Evolutionary conservation across 2,113 vertebrate genomes (phyloP).

Genomic region (Nanger granti): DNA sequence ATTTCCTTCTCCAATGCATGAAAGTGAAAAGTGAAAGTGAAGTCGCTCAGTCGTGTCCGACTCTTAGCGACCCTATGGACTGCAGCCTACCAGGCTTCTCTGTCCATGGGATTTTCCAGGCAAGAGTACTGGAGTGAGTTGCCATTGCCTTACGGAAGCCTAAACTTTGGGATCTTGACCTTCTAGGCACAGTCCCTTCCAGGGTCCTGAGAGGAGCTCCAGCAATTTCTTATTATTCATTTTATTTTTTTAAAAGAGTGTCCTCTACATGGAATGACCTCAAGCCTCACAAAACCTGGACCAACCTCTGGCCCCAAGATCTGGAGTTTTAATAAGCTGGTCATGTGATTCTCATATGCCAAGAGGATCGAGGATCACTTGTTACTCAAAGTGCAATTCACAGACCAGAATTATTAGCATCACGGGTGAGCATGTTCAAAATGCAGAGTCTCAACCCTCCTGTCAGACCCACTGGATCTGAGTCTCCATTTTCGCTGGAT

Average conservation of each 20-base stretch:
- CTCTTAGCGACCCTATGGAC: too few relatives aligned
- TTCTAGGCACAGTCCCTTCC: background rate
- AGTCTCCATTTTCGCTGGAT: background rate
- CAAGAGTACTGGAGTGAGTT: too few relatives aligned
- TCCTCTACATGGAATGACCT: background rate
- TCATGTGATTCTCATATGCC: background rate
- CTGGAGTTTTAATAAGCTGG: background rate
- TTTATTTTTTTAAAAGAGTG: background rate
- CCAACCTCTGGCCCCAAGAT: background rate
- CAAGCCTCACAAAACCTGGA: background rate
- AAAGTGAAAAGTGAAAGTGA: too few relatives aligned
- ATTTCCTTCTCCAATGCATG: too few relatives aligned
- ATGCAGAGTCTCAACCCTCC: background rate
- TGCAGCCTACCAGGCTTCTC: too few relatives aligned
- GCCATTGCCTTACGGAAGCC: background rate
- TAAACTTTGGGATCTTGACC: background rate
- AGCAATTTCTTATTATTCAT: background rate
- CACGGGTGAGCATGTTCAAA: background rate
- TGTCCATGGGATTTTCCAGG: too few relatives aligned
- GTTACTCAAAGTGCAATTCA: background rate
- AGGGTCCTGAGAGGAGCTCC: background rate
- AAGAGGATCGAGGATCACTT: background rate
- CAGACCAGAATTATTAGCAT: background rate
- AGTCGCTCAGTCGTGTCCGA: fast-evolving
- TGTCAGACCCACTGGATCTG: background rate